Conservation (phyloP, 2,113 vertebrate species). For the Loxodonta africana region DNA sequence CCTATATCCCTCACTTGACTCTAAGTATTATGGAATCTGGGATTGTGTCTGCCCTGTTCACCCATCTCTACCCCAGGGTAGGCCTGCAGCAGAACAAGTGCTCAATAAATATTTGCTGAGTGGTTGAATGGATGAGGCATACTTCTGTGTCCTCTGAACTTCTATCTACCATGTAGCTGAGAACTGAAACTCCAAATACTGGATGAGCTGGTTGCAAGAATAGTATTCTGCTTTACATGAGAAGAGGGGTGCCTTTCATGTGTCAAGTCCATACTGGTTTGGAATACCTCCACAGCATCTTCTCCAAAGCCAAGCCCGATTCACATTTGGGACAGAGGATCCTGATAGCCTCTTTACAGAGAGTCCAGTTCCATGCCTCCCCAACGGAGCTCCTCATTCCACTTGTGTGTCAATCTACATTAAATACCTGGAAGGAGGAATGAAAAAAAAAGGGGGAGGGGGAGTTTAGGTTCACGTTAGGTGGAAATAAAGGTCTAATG, state of each 20-base stretch:
- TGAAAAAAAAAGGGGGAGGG: not conserved
- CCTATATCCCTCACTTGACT: not conserved
- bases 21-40: not conserved
- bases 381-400: not conserved
- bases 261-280: not conserved
- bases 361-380: not conserved
- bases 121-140: not conserved
- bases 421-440: not conserved
- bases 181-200: not conserved
- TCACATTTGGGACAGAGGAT: not conserved
- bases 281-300: not conserved
- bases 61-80: not conserved
- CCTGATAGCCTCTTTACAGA: not conserved
- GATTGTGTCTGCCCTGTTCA: not conserved
- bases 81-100: not conserved
- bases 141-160: not conserved
- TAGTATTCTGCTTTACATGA: not conserved
- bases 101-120: not conserved
- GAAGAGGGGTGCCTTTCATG: not conserved
- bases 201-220: not conserved
- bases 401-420: not conserved
- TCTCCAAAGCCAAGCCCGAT: not conserved
- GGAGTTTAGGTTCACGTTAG: not conserved
- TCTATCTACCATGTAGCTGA: not conserved
- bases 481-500: conserved; percentile 39